These are phyloP conservation scores for Plutomurus gul DNA, from an alignment of 1,140 invertebrate genomes.

Conservation along the genomic window DNA sequence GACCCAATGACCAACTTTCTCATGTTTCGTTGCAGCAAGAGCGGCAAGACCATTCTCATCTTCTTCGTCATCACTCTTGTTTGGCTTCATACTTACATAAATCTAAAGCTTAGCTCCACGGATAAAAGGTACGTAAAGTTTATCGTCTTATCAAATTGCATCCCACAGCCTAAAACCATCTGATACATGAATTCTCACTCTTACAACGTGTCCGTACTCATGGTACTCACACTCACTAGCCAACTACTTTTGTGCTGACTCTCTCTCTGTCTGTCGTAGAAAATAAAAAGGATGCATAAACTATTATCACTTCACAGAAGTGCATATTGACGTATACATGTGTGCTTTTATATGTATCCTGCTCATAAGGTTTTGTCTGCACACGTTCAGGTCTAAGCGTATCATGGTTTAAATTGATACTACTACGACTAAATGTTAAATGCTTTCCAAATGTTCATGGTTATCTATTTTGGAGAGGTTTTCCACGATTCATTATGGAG, in stretches of 20 bases:
- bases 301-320: too few relatives aligned
- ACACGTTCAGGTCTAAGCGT: background rate
- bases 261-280: too few relatives aligned
- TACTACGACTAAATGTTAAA: background rate
- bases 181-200: too few relatives aligned
- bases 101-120: background rate
- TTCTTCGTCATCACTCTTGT: conserved; percentile 22
- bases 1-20: conserved; percentile 21
- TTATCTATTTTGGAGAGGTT: background rate
- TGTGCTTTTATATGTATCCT: too few relatives aligned
- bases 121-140: background rate
- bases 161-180: background rate
- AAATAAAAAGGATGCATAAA: too few relatives aligned
- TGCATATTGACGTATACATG: too few relatives aligned
- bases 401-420: background rate
- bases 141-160: background rate
- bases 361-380: background rate
- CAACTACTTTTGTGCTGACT: too few relatives aligned
- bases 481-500: too few relatives aligned
- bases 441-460: background rate
- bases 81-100: conserved; percentile 25
- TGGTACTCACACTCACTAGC: too few relatives aligned
- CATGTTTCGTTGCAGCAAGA: conserved; percentile 32
- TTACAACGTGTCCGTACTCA: too few relatives aligned
- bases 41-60: conserved; percentile 16